Evolutionary conservation across 2,797 vertebrate genomes (phyloP).

Genomic region (Xenentodon cancila): DNA sequence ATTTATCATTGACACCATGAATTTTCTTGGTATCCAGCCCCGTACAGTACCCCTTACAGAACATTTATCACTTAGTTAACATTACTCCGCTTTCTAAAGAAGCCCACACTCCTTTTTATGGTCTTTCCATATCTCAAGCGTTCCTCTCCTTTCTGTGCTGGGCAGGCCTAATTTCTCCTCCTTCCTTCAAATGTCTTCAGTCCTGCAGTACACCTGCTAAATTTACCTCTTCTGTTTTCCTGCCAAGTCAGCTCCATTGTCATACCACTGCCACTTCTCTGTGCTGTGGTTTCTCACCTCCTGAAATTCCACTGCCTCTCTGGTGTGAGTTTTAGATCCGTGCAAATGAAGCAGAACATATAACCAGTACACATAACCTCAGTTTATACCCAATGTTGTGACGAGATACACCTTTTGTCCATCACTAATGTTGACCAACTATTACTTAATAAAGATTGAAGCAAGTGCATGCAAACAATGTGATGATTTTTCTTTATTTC

Average conservation of each 20-base stretch:
- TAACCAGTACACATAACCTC: background rate
- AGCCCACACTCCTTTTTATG: conserved; percentile 21
- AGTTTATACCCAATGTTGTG: conserved; percentile 37
- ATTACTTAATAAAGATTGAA: conserved; percentile 82
- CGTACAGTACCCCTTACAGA: conserved; percentile 6
- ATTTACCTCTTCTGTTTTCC: conserved; percentile 28
- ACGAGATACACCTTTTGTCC: conserved; percentile 43
- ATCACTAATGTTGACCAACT: conserved; percentile 59
- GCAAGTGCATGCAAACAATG: conserved; percentile 69
- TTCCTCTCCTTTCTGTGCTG: conserved; percentile 17
- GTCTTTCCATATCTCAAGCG: conserved; percentile 3
- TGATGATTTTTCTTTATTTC: conserved; percentile 26
- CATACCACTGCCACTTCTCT: conserved; percentile 19
- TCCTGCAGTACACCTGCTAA: conserved; percentile 29
- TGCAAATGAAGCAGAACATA: background rate
- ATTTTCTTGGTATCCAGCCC: conserved; percentile 20
- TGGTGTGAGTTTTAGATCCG: conserved; percentile 16
- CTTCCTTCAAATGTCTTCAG: conserved; percentile 17
- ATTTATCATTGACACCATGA: conserved; percentile 12
- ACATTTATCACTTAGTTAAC: background rate
- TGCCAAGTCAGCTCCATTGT: conserved; percentile 28
- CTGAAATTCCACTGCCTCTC: conserved; percentile 7
- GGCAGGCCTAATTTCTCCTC: conserved; percentile 29
- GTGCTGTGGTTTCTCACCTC: conserved; percentile 15
- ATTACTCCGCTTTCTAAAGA: conserved; percentile 13